phyloP scores from a whole-genome alignment of 2,888 invertebrate genomes.

The Parnassius apollo region DNA sequence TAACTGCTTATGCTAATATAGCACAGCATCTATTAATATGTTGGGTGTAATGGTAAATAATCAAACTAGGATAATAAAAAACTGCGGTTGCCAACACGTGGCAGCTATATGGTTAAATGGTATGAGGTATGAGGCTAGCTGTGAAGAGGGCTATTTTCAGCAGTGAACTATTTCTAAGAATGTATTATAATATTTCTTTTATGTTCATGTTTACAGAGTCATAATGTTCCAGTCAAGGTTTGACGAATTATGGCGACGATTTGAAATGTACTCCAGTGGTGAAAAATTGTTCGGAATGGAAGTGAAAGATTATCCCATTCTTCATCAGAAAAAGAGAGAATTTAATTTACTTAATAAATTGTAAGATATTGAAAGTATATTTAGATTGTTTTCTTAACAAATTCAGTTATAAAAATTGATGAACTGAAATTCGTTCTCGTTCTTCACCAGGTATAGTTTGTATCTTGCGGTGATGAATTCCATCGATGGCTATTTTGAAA shows the following conservation, averaged over 20 bases:
- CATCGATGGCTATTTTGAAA: constrained; percentile 92
- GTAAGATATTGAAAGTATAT: constrained; percentile 67
- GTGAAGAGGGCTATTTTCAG: too few relatives aligned
- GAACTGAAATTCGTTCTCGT: background rate
- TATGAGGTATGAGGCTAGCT: too few relatives aligned
- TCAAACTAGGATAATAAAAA: too few relatives aligned
- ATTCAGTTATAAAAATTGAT: background rate
- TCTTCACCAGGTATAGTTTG: constrained; percentile 64
- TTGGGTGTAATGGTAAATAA: too few relatives aligned
- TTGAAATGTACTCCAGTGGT: constrained; percentile 90
- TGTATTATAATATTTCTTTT: background rate
- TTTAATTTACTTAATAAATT: constrained; percentile 91
- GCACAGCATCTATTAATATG: too few relatives aligned
- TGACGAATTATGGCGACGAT: constrained; percentile 90
- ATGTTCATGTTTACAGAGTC: constrained; percentile 66
- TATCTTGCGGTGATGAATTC: constrained; percentile 92
- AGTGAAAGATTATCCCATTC: constrained; percentile 89
- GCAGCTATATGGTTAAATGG: too few relatives aligned
- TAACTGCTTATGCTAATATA: too few relatives aligned
- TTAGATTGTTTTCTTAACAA: background rate
- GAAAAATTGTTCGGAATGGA: constrained; percentile 92
- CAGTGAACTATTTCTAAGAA: too few relatives aligned
- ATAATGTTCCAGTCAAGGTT: constrained; percentile 89
- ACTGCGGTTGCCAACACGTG: too few relatives aligned
- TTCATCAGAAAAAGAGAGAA: constrained; percentile 90